Base-by-base conservation (phyloP, 30 jellyfish, hydroid and myxozoan species). In the Turritopsis dohrnii region DNA sequence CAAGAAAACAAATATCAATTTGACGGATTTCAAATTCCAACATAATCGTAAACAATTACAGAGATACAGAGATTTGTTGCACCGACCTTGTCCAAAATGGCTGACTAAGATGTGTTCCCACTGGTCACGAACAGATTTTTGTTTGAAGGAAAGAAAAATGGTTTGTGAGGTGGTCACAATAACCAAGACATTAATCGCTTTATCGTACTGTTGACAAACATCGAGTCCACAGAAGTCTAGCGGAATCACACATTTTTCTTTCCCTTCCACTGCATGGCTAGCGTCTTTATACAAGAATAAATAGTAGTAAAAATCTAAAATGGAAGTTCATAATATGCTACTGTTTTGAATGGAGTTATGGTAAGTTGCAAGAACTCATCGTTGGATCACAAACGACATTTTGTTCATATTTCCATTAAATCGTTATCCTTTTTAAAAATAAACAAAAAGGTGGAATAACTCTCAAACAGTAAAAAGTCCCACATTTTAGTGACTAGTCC, bases 71-170 rank as follows among this genome's bases (percentile, higher is more conserved):
- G n/a, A n/a, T n/a, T n/a, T n/a, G n/a, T n/a, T n/a, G n/a, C 21
- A 26, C 84, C 22, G 81, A 90, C 97, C 95, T 65, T 74, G 80
- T 30, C 97, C 97, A 79, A 80, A 86, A 23, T 91, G 90, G 30
- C 28, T 71, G 20, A 77, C 89, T 22, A 91, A 66, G 22, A 79
- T 82, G 17, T 54, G 29, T 52, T 76, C 73, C 97, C 97, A 91
- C 54, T 83, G 82, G 18, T 86, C 85, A 26, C 84, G 79, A 13
- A 87, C 27, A 22, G 77, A 22, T 24, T 30, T 80, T 18, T 81
- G 69, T 21, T 86, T 88, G 84, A 91, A 87, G 30, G 96, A 93
- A 66, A 91, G 69, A 18, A 60, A 71, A 54, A 80, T 83, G 52
- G 97, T 91, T 28, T 79, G 77, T 25, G 74, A 80, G 25, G 89